Percentiles rank a stretch among this genome's conserved stretches.
These are phyloP conservation scores for Acanthurus lineatus DNA, from an alignment of 2,797 vertebrate genomes.

Conservation along the genomic window DNA sequence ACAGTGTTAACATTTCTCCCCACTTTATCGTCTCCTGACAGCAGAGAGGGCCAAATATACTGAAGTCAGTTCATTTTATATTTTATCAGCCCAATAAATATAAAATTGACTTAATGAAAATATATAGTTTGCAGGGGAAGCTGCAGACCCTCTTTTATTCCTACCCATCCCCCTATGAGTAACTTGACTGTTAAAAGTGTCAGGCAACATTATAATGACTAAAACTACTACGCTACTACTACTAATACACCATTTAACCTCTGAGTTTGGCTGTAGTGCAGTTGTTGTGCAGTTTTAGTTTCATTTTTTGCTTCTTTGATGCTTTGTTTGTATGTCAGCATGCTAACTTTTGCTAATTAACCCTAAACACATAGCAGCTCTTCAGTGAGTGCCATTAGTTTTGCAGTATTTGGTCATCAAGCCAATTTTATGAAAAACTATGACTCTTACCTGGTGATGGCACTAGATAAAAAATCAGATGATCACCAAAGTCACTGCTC, in stretches of 20 bases:
- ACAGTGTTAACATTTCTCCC: constrained; percentile 67
- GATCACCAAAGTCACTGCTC: neutral
- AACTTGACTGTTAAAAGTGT: neutral
- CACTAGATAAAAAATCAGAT: neutral
- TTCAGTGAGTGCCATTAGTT: neutral
- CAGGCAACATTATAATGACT: neutral
- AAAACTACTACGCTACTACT: neutral
- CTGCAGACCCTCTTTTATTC: neutral
- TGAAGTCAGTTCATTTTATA: constrained; percentile 13
- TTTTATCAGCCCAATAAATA: constrained; percentile 17
- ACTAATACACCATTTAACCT: too few species aligned
- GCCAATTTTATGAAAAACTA: neutral
- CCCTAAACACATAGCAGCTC: too few species aligned
- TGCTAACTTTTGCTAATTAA: neutral
- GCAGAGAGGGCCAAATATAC: constrained; percentile 30
- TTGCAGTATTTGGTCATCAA: neutral
- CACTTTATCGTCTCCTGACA: constrained; percentile 66
- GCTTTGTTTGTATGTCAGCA: neutral
- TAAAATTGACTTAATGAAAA: constrained; percentile 14
- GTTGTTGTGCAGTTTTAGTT: too few species aligned
- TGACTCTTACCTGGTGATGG: neutral
- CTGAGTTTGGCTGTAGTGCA: too few species aligned
- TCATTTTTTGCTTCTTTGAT: too few species aligned
- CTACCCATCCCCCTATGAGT: neutral
- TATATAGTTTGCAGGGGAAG: neutral